Conservation (phyloP, 2,113 vertebrate species). For the Pholis gunnellus region DNA sequence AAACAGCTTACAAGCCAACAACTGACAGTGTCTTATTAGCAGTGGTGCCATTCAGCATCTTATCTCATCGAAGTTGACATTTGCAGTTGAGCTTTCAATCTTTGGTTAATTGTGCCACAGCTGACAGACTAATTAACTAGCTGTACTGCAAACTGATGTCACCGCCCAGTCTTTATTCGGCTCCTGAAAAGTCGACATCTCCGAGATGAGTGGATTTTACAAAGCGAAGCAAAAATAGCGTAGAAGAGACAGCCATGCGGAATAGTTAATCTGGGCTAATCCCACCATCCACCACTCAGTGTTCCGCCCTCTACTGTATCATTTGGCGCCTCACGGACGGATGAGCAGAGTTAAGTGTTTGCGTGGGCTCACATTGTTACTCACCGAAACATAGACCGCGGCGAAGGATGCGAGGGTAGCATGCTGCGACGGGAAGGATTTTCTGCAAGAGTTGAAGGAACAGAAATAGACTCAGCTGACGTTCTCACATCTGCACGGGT, state of each 20-base stretch:
- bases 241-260: not conserved
- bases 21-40: not conserved
- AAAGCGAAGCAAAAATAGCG: not conserved
- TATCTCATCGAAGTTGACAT: not conserved
- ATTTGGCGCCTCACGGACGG: not conserved
- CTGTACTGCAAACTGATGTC: not conserved
- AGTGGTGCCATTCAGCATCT: not conserved
- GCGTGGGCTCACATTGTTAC: conserved; percentile 73
- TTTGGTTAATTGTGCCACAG: not conserved
- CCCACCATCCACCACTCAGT: not conserved
- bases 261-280: not conserved
- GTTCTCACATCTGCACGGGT: conserved; percentile 12
- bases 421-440: conserved; percentile 98
- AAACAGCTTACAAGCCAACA: not conserved
- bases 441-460: conserved; percentile 86
- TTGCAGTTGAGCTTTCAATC: not conserved
- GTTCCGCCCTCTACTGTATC: not conserved
- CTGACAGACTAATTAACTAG: not conserved
- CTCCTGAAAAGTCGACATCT: not conserved
- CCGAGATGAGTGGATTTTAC: not conserved
- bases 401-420: conserved; percentile 97
- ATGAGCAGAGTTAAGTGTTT: not conserved
- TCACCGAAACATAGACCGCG: conserved; percentile 97
- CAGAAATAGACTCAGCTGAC: conserved; percentile 39
- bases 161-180: not conserved